These are phyloP conservation scores for Chromis chromis DNA, from an alignment of 2,797 vertebrate genomes.

Conservation along the genomic window DNA sequence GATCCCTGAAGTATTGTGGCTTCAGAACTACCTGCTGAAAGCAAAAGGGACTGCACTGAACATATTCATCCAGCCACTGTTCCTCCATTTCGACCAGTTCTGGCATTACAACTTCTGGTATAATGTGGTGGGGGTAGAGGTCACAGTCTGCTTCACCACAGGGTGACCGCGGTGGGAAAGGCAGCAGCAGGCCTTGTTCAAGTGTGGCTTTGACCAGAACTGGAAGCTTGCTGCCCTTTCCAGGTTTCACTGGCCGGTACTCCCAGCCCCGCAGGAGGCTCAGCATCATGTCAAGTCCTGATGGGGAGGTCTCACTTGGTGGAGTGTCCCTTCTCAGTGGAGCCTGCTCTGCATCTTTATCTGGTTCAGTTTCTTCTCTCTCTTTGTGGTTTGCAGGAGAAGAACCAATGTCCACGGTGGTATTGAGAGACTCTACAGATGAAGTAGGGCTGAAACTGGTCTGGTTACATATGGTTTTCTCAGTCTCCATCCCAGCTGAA, in stretches of 20 bases:
- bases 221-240: constrained; percentile 89
- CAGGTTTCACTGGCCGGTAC: constrained; percentile 88
- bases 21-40: constrained; percentile 87
- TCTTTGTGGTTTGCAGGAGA: constrained; percentile 40
- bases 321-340: constrained; percentile 42
- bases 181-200: constrained; percentile 42
- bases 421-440: constrained; percentile 90
- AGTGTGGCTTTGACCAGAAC: constrained; percentile 84
- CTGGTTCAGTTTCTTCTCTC: constrained; percentile 79
- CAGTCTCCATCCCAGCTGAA: constrained; percentile 52
- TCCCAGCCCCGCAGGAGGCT: constrained; percentile 86
- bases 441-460: constrained; percentile 85
- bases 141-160: constrained; percentile 64
- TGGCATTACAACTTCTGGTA: constrained; percentile 76
- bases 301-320: constrained; percentile 13
- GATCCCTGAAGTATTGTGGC: neutral
- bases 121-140: constrained; percentile 62
- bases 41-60: constrained; percentile 87
- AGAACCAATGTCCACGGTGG: constrained; percentile 74
- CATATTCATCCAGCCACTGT: constrained; percentile 91
- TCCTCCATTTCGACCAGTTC: constrained; percentile 90
- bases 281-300: constrained; percentile 83
- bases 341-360: constrained; percentile 70
- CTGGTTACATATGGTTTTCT: constrained; percentile 71
- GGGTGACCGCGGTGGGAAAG: constrained; percentile 44